Evolutionary conservation across 2,797 vertebrate genomes (phyloP).

Genomic region (Aselliscus stoliczkanus): DNA sequence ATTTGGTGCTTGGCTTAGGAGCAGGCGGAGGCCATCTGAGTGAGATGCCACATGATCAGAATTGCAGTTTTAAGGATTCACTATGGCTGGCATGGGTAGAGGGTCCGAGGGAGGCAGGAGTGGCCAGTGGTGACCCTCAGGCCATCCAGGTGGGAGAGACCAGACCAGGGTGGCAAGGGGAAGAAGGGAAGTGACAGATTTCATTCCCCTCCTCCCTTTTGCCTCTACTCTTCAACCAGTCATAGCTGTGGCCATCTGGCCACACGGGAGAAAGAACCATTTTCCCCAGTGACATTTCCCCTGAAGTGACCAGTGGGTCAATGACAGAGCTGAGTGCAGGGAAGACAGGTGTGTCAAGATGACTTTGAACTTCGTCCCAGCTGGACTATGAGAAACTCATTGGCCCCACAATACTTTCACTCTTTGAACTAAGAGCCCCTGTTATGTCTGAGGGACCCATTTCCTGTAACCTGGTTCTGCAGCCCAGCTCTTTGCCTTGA

Average conservation of each 20-base stretch:
- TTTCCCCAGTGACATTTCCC: background rate
- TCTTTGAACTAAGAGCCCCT: accelerated
- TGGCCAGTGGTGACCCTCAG: accelerated
- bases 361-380: background rate
- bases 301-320: background rate
- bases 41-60: background rate
- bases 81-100: background rate
- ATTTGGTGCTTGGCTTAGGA: background rate
- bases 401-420: background rate
- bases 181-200: too few species aligned
- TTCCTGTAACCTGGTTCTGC: accelerated
- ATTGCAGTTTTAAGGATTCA: accelerated
- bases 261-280: background rate
- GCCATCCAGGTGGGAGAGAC: background rate
- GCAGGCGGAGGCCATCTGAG: background rate
- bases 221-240: too few species aligned
- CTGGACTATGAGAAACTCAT: background rate
- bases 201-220: background rate
- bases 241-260: too few species aligned
- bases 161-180: accelerated
- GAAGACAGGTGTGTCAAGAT: background rate
- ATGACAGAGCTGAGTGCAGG: background rate
- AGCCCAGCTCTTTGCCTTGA: accelerated
- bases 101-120: background rate
- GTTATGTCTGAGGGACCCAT: background rate